Base-by-base conservation (phyloP, 2,797 vertebrate species). In the Falco biarmicus region DNA sequence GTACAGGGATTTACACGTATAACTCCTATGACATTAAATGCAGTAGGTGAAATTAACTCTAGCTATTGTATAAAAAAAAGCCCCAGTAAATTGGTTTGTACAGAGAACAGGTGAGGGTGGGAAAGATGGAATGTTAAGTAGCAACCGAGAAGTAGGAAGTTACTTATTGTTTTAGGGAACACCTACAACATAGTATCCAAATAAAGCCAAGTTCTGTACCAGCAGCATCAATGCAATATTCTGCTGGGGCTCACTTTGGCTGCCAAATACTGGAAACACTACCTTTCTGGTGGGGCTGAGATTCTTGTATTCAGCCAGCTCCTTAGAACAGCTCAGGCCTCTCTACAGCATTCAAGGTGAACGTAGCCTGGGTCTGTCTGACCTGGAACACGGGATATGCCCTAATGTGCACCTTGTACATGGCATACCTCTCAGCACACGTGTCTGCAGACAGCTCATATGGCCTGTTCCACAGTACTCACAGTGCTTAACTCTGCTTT, bases 21-120 rank as follows among this genome's bases (percentile, higher is more conserved):
- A 97, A 95, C 87, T 97, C 78, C 76, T 93, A 63, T 93, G 95
- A 95, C 94, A 94, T 97, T 96, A 96, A 96, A 96, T 92, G 93
- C 57, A 94, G 93, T 94, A 93, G 93, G 53, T 97, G 84, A 96
- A 96, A 96, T 96, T 95, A 93, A 89, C 78, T 91, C 78, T 39
- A 96, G 86, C 61, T 91, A 51, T 68, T 75, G 29, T 76, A 84
- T 65, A 61, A 93, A 91, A 95, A 91, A 90, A 94, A 84, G n/a
- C 22, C 51, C 25, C 51, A 51, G 84, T 84, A 95, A 97, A 94
- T 95, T 95, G 84, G 88, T 92, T 96, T 86, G 19, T 94, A 61
- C 53, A 26, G 86, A 87, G 90, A 94, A 63, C 51, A 84, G 81
- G 71, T 79, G 54, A 93, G 61, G 13, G 29, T 68, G 47, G 25